Percentiles rank a stretch among this genome's conserved stretches.
Conservation (phyloP, 2,113 vertebrate species). For the Zosterops japonicus region DNA sequence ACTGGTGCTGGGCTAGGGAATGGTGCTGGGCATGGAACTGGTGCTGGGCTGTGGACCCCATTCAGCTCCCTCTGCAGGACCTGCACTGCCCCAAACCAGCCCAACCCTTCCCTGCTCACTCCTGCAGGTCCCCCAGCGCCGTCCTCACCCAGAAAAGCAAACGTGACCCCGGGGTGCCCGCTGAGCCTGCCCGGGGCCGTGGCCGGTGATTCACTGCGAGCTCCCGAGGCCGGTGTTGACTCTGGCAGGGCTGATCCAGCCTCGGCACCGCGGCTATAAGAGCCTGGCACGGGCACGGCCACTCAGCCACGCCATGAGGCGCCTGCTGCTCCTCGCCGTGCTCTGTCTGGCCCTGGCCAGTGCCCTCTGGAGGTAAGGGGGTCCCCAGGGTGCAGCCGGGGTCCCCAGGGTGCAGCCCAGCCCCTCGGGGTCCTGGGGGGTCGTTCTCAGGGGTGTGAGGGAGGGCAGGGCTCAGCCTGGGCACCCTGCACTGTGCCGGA, state of each 20-base stretch:
- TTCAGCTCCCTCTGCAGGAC: fast-evolving
- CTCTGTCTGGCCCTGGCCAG: conserved; percentile 21
- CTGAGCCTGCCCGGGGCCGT: neutral
- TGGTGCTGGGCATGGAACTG: neutral
- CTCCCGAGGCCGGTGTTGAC: conserved; percentile 37
- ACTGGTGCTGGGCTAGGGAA: too few relatives aligned
- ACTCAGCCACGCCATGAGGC: neutral
- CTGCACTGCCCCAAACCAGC: fast-evolving
- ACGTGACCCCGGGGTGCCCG: neutral
- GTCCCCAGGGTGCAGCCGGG: neutral
- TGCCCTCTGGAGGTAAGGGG: conserved; percentile 44
- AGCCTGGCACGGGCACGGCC: neutral
- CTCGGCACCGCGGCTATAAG: conserved; percentile 15
- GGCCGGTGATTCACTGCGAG: conserved; percentile 20
- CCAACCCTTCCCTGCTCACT: fast-evolving
- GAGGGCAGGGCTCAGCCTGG: fast-evolving
- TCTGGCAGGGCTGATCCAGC: neutral
- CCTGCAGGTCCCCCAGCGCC: fast-evolving
- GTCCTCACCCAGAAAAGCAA: conserved; percentile 20
- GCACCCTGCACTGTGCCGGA: fast-evolving
- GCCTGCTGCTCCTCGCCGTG: neutral
- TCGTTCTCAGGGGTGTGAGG: fast-evolving
- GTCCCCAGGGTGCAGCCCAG: neutral
- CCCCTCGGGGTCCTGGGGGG: fast-evolving
- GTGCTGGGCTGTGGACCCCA: neutral